Evolutionary conservation across 1,140 invertebrate species (phyloP).

Genomic region (Musca domestica): DNA sequence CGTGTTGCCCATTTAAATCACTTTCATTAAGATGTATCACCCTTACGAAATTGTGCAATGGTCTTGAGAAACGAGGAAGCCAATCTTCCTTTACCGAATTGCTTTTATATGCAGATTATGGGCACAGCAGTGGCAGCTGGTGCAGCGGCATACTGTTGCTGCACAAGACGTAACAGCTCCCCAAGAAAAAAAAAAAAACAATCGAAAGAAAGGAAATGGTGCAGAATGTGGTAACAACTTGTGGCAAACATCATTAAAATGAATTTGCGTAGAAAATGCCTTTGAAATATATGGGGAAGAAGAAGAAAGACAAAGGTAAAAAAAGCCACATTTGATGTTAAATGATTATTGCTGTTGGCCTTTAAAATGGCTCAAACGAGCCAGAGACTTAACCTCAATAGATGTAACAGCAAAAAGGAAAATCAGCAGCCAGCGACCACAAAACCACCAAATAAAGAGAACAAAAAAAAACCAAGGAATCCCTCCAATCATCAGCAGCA

Average conservation of each 20-base stretch:
- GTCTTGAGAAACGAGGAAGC: not conserved
- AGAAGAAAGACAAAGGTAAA: not conserved
- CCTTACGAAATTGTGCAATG: not conserved
- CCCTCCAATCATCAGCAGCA: too few relatives aligned
- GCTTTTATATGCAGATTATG: slow-evolving; percentile 16
- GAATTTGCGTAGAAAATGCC: slow-evolving; percentile 13
- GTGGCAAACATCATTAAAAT: slow-evolving; percentile 21
- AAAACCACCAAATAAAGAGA: too few relatives aligned
- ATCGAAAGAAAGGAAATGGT: not conserved
- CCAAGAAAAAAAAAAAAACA: not conserved
- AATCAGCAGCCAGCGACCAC: too few relatives aligned
- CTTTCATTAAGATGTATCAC: slow-evolving; percentile 10
- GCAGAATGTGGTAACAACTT: slow-evolving; percentile 15
- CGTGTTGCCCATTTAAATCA: too few relatives aligned
- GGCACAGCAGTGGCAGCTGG: not conserved
- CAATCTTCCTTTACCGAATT: slow-evolving; percentile 4
- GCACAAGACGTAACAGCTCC: too few relatives aligned
- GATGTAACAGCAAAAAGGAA: too few relatives aligned
- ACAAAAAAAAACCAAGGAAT: too few relatives aligned
- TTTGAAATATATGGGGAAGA: not conserved
- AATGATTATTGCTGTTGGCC: slow-evolving; percentile 8
- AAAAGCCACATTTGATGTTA: slow-evolving; percentile 15
- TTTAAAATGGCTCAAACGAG: not conserved
- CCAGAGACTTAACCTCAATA: not conserved
- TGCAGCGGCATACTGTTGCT: too few relatives aligned